Percentiles rank a stretch among this genome's conserved stretches.
These are phyloP conservation scores for Lasioglossum zephyrum DNA, from an alignment of 2,888 invertebrate genomes.

Conservation along the genomic window DNA sequence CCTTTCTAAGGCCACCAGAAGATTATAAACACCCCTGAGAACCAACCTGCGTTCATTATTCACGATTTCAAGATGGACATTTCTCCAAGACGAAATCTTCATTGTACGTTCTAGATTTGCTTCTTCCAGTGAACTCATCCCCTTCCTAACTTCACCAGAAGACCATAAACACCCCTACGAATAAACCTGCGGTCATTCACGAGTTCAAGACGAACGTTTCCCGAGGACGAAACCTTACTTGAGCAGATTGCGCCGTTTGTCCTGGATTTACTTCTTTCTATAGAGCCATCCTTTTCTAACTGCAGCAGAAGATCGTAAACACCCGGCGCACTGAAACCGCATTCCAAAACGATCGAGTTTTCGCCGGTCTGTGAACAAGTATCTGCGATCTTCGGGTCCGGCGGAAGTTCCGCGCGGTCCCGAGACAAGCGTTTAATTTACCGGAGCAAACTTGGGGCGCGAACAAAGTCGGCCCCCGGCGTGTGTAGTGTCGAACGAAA, in stretches of 20 bases:
- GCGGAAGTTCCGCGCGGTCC: constrained; percentile 14
- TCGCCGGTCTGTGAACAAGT: not conserved
- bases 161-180: too few relatives aligned
- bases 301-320: not conserved
- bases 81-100: too few relatives aligned
- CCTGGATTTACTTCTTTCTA: not conserved
- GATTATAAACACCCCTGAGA: too few relatives aligned
- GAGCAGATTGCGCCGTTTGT: not conserved
- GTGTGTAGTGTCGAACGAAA: constrained; percentile 56
- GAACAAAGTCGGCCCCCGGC: constrained; percentile 47
- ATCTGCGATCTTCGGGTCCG: constrained; percentile 5
- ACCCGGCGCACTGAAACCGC: not conserved
- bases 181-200: too few relatives aligned
- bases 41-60: too few relatives aligned
- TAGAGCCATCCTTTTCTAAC: not conserved
- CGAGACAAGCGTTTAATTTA: constrained; percentile 68
- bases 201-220: not conserved
- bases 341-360: constrained; percentile 2
- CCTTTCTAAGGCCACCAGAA: too few relatives aligned
- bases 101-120: too few relatives aligned
- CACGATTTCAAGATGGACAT: not conserved
- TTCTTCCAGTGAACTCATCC: too few relatives aligned
- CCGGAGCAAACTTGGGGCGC: constrained; percentile 56
- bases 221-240: not conserved
- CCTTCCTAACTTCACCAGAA: too few relatives aligned